Evolutionary conservation across 2,113 vertebrate genomes (phyloP).

Genomic region (Urocynchramus pylzowi): DNA sequence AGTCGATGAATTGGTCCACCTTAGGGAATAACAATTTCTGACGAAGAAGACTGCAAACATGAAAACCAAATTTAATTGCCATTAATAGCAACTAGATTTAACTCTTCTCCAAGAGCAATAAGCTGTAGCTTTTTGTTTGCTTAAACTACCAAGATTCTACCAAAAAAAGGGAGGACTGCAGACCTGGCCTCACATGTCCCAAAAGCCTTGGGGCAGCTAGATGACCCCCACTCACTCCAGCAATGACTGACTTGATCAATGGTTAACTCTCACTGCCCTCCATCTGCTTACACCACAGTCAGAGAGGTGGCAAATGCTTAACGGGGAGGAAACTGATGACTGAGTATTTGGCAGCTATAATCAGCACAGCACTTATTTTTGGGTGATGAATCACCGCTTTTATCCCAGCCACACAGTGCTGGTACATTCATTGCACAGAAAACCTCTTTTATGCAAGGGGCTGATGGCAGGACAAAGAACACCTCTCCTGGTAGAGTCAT

Average conservation of each 20-base stretch:
- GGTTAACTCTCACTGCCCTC: neutral
- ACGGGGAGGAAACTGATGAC: neutral
- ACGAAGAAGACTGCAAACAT: neutral
- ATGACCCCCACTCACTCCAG: neutral
- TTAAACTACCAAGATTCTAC: neutral
- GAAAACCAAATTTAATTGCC: neutral
- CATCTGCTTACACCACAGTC: neutral
- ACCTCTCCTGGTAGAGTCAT: neutral
- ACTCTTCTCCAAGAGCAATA: neutral
- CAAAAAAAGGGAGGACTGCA: neutral
- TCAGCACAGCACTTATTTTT: slow-evolving; percentile 5
- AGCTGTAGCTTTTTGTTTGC: neutral
- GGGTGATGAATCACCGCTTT: slow-evolving; percentile 27
- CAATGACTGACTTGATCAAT: neutral
- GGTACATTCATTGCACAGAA: neutral
- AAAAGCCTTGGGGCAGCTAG: neutral
- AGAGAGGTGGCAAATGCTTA: slow-evolving; percentile 23
- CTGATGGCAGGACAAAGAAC: neutral
- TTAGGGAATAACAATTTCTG: neutral
- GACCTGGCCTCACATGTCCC: neutral
- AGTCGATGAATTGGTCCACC: fast-evolving
- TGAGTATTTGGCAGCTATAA: slow-evolving; percentile 23
- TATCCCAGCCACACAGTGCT: neutral
- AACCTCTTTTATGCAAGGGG: neutral
- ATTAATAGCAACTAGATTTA: neutral